Evolutionary conservation across 2,888 invertebrate species (phyloP).

Genomic region (Ichneumoninae sp.): DNA sequence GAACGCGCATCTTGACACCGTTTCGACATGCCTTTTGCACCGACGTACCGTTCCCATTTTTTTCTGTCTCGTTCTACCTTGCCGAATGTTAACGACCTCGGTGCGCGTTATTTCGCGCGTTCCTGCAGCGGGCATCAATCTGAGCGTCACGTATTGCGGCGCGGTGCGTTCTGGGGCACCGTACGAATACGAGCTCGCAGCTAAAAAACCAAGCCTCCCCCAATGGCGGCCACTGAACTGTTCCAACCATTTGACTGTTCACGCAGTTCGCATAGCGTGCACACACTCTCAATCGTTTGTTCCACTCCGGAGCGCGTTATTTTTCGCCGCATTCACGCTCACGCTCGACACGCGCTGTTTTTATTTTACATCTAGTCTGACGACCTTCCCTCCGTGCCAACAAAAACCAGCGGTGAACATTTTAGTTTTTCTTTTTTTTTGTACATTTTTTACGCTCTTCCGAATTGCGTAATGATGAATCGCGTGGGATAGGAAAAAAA

Average conservation of each 20-base stretch:
- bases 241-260: slow-evolving; percentile 11
- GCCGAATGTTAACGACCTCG: slow-evolving; percentile 33
- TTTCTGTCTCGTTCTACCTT: slow-evolving; percentile 9
- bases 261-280: slow-evolving; percentile 14
- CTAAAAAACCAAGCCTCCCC: slow-evolving; percentile 6
- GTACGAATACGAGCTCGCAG: slow-evolving; percentile 23
- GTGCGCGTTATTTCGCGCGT: slow-evolving; percentile 26
- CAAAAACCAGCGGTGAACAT: slow-evolving; percentile 42
- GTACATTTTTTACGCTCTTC: slow-evolving; percentile 27
- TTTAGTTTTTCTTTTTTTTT: slow-evolving; percentile 39
- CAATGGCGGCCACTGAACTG: slow-evolving; percentile 43
- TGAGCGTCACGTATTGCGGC: not conserved
- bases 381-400: slow-evolving; percentile 60
- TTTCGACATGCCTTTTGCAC: not conserved
- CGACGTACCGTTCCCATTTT: slow-evolving; percentile 1
- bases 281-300: slow-evolving; percentile 51
- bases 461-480: slow-evolving; percentile 37
- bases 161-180: slow-evolving; percentile 21
- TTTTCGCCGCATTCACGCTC: slow-evolving; percentile 49
- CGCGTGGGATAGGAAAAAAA: slow-evolving; percentile 21
- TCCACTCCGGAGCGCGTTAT: slow-evolving; percentile 49
- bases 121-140: slow-evolving; percentile 40
- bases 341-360: slow-evolving; percentile 53
- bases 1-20: not conserved
- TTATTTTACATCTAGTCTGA: slow-evolving; percentile 61